phyloP scores from a whole-genome alignment of 1,140 invertebrate genomes.

The Drosophila novamexicana region DNA sequence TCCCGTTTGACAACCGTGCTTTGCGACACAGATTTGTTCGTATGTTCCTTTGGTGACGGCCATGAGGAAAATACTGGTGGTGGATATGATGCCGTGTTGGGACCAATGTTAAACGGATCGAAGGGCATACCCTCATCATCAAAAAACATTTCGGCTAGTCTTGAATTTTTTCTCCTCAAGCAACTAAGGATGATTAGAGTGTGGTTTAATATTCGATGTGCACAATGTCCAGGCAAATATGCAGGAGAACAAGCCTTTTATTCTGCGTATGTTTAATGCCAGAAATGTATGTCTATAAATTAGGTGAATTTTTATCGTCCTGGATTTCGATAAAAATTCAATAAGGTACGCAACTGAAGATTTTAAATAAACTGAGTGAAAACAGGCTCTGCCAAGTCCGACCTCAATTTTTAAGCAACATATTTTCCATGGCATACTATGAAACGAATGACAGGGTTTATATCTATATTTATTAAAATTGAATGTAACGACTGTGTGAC shows the following conservation, averaged over 20 bases:
- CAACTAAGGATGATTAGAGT: too few species aligned
- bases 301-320: slow-evolving; percentile 27
- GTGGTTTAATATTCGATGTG: neutral
- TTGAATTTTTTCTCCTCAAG: neutral
- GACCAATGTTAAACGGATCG: slow-evolving; percentile 60
- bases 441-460: neutral
- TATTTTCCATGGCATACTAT: neutral
- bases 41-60: slow-evolving; percentile 36
- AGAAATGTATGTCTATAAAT: neutral
- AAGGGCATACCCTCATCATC: slow-evolving; percentile 45
- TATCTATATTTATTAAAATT: too few species aligned
- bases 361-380: slow-evolving; percentile 20
- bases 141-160: slow-evolving; percentile 37
- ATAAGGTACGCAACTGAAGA: neutral
- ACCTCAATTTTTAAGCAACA: neutral
- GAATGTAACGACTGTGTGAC: too few species aligned
- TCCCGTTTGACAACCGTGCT: slow-evolving; percentile 3
- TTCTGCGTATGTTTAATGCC: slow-evolving; percentile 1
- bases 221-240: neutral
- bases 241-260: neutral
- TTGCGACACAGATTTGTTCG: slow-evolving; percentile 31
- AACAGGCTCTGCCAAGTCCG: too few species aligned
- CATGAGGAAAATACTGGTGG: slow-evolving; percentile 41
- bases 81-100: slow-evolving; percentile 48
- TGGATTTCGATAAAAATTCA: slow-evolving; percentile 7